A percentile compares a stretch with the other conserved stretches of the same genome.
Evolutionary conservation across 2,797 vertebrate species (phyloP).

Genomic region (Sternotherus odoratus): DNA sequence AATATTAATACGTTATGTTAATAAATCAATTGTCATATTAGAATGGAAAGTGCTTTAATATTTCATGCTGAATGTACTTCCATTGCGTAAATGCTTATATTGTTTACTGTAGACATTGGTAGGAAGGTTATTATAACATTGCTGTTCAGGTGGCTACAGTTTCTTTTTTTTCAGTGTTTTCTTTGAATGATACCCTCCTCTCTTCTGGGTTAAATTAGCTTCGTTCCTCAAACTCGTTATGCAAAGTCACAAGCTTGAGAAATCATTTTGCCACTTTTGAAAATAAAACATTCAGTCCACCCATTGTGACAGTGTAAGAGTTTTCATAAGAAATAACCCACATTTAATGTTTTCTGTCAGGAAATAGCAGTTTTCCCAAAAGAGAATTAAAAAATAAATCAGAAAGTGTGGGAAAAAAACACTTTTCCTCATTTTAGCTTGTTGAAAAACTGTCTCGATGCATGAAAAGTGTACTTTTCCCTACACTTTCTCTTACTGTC

Average conservation of each 20-base stretch:
- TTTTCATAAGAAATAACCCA: background rate
- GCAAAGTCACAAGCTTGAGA: fast-evolving
- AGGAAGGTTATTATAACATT: background rate
- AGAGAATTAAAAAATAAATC: background rate
- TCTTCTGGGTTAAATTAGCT: fast-evolving
- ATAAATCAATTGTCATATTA: fast-evolving
- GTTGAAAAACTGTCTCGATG: background rate
- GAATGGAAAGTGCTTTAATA: fast-evolving
- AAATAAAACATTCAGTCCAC: background rate
- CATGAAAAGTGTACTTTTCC: background rate
- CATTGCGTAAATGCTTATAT: background rate
- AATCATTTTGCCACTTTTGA: background rate
- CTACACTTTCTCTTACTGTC: background rate
- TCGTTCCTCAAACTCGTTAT: fast-evolving
- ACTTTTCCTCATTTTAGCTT: background rate
- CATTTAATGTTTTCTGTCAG: background rate
- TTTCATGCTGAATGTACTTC: background rate
- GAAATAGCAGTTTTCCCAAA: background rate
- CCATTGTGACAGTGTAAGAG: background rate
- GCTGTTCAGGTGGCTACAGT: background rate
- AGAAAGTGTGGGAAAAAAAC: background rate
- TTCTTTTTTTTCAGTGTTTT: background rate
- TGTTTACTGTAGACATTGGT: background rate
- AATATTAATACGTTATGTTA: background rate
- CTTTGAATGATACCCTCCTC: background rate